Evolutionary conservation across 2,888 invertebrate genomes (phyloP), one percentile per base, ranked within the genome.

Genomic region (Baccha elongata): DNA sequence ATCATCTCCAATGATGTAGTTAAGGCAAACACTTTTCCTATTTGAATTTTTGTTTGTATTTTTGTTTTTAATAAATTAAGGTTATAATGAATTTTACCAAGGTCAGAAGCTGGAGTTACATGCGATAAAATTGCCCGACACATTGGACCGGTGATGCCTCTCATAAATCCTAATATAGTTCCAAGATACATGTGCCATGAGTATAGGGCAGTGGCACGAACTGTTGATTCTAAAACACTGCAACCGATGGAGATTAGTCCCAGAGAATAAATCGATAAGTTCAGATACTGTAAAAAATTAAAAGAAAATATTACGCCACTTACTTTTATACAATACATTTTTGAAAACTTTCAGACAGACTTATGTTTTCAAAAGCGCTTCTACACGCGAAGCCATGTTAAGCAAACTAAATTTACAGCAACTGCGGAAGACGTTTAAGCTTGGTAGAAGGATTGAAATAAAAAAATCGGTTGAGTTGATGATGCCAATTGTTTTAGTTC

Each of bases 21-120:
- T 67, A 95, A 88, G 0, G 95, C 93, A 87, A 94, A 95, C 13
- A 95, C 92, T 91, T 94, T 94, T 4, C 94, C 90, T 90, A 21
- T 17, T 19, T 2, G 7, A n/a, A 21, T 21, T 32, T n/a, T n/a
- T n/a, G n/a, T n/a, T n/a, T n/a, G n/a, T n/a, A n/a, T n/a, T n/a
- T n/a, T n/a, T n/a, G n/a, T n/a, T n/a, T n/a, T n/a, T n/a, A n/a
- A n/a, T n/a, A n/a, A n/a, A n/a, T n/a, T n/a, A n/a, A n/a, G n/a
- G n/a, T n/a, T 19, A n/a, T 40, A 19, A 29, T n/a, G 40, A 1
- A 40, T 1, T 87, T 86, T 86, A 89, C 91, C 94, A 50, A 91
- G 88, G 87, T 91, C 91, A 35, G 87, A 86, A 11, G 87, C 78
- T 4, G 90, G 89, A 3, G 90, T 88, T 7, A 90, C 87, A 72